A percentile compares a stretch with the other conserved stretches of the same genome.
Evolutionary conservation across 2,888 invertebrate species (phyloP).

Genomic region (Nysson spinosus): DNA sequence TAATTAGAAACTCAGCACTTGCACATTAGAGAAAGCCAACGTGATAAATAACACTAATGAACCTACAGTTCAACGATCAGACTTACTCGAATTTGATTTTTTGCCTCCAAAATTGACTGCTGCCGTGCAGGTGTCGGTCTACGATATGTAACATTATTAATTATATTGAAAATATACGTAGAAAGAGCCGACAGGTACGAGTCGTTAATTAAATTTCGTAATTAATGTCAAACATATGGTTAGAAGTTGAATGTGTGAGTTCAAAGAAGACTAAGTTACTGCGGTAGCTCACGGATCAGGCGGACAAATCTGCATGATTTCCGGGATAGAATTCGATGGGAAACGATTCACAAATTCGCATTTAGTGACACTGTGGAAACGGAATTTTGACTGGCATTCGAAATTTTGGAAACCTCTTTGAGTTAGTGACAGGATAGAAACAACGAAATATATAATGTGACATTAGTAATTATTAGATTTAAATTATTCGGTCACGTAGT

Average conservation of each 20-base stretch:
- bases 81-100: conserved; percentile 68
- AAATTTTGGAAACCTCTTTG: neutral
- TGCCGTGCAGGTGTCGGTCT: conserved; percentile 36
- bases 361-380: neutral
- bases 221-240: neutral
- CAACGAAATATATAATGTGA: neutral
- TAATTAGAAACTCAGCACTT: too few relatives aligned
- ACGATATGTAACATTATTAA: neutral
- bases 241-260: neutral
- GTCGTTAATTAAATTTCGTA: neutral
- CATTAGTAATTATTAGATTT: neutral
- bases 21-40: neutral
- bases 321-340: neutral
- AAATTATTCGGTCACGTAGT: too few relatives aligned
- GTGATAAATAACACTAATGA: neutral
- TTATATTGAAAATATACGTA: neutral
- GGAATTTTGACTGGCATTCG: neutral
- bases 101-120: conserved; percentile 65
- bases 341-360: neutral
- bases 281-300: conserved; percentile 59
- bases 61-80: neutral
- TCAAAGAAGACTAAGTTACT: conserved; percentile 8
- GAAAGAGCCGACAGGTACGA: neutral
- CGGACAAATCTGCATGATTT: conserved; percentile 69
- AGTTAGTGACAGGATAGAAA: neutral